Evolutionary conservation across 2,888 invertebrate species (phyloP).

Genomic region (Dicroscelio sp.): DNA sequence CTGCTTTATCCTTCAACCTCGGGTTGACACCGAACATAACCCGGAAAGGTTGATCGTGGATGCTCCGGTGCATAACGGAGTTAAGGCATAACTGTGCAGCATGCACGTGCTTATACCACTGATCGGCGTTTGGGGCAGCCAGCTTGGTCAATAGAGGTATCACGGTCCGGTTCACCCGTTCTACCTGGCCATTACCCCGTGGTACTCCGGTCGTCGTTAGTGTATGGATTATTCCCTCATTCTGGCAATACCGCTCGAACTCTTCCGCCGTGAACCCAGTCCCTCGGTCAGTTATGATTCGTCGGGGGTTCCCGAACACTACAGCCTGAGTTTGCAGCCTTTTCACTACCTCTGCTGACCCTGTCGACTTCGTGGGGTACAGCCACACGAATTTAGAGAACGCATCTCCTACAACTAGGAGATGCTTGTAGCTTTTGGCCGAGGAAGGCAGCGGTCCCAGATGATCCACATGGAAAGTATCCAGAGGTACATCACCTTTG

Average conservation of each 20-base stretch:
- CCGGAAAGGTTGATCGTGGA: background rate
- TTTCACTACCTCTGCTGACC: background rate
- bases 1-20: background rate
- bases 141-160: background rate
- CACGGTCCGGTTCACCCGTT: background rate
- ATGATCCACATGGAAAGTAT: conserved; percentile 6
- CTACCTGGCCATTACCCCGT: conserved; percentile 21
- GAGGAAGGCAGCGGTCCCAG: background rate
- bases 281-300: conserved; percentile 2
- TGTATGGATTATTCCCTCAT: background rate
- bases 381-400: conserved; percentile 2
- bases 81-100: background rate
- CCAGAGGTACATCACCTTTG: background rate
- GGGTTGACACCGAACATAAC: background rate
- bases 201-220: conserved; percentile 9
- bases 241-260: background rate
- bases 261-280: background rate
- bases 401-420: background rate
- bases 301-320: background rate
- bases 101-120: background rate
- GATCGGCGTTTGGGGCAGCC: background rate
- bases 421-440: background rate
- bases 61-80: background rate
- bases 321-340: background rate
- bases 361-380: conserved; percentile 15